Conservation (phyloP, 2,797 vertebrate genomes). For the Acanthis flammea region DNA sequence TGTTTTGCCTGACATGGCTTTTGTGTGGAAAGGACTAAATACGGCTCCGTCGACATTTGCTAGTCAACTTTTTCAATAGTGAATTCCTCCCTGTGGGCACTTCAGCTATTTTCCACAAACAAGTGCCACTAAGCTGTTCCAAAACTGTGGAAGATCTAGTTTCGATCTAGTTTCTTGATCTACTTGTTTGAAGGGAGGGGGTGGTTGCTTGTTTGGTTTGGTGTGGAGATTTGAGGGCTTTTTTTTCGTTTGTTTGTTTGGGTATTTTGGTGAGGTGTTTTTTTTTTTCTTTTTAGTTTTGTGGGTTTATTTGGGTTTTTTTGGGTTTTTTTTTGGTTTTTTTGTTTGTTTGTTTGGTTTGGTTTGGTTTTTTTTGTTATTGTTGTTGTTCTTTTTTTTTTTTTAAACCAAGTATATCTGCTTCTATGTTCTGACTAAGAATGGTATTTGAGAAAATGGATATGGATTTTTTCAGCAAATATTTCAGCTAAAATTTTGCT, state of each 20-base stretch:
- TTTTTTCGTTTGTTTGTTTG: no score
- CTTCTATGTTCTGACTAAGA: not conserved
- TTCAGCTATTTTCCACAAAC: not conserved
- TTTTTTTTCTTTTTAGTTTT: not conserved
- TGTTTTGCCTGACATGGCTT: not conserved
- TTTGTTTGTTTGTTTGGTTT: not conserved
- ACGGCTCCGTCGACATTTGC: not conserved
- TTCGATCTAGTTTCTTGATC: not conserved
- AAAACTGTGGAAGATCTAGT: not conserved
- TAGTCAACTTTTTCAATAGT: not conserved
- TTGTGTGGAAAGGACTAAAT: not conserved
- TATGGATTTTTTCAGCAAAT: not conserved
- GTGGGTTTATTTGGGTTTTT: not conserved
- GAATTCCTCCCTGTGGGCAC: not conserved
- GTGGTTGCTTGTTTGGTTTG: accelerated
- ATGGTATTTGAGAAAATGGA: not conserved
- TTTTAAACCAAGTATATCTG: not conserved
- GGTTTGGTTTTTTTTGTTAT: not conserved
- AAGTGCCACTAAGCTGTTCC: not conserved
- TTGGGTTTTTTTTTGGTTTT: not conserved
- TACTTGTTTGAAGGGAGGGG: not conserved
- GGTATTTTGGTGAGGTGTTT: no score
- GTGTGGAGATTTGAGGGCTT: not conserved
- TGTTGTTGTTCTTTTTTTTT: not conserved
- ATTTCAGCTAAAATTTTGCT: not conserved